Base-by-base conservation (phyloP, 2,888 invertebrate species). In the Boloria euphrosyne region DNA sequence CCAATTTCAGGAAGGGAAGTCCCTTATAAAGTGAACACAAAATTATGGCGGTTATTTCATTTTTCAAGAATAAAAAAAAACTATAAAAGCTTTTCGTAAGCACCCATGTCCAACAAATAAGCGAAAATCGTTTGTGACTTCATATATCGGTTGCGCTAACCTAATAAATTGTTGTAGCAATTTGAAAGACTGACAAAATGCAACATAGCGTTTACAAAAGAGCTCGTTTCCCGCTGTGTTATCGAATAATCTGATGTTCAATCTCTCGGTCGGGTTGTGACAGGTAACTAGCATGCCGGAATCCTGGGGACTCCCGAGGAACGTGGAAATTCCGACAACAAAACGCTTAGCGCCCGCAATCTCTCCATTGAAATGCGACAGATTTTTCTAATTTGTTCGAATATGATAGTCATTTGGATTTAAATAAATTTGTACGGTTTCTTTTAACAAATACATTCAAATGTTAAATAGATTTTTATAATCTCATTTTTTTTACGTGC, bases 241-340 rank as follows among this genome's bases (percentile, higher is more conserved):
- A 75, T 76, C 72, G 67, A 72, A 70, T 68, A 71, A 75, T 76
- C 73, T 74, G 67, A 69, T 71, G 73, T 73, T 70, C 76, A 72
- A 76, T 75, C 73, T 73, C 70, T 78, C 74, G 75, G 78, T 70
- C 74, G 78, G 76, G 70, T 80, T 77, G 63, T 75, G 76, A 73
- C 82, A 81, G 80, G 80, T 80, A 80, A 79, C 69, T 65, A 73
- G 72, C 73, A 76, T 75, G 74, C 74, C 75, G 69, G 78, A 85
- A 82, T 84, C 81, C 81, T 82, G 71, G 74, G 69, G 75, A 75
- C 73, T 76, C 74, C 77, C 78, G 74, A 75, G 79, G 77, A 78
- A 78, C 74, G 71, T 71, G 71, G 71, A 71, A 75, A 79, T 83
- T 80, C 81, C 78, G 74, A 78, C 80, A 84, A 79, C 80, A 83